Percentiles rank a stretch among this genome's conserved stretches.
These are phyloP conservation scores for Acholoe squamosa DNA, from an alignment of 2,888 invertebrate species.

Conservation along the genomic window DNA sequence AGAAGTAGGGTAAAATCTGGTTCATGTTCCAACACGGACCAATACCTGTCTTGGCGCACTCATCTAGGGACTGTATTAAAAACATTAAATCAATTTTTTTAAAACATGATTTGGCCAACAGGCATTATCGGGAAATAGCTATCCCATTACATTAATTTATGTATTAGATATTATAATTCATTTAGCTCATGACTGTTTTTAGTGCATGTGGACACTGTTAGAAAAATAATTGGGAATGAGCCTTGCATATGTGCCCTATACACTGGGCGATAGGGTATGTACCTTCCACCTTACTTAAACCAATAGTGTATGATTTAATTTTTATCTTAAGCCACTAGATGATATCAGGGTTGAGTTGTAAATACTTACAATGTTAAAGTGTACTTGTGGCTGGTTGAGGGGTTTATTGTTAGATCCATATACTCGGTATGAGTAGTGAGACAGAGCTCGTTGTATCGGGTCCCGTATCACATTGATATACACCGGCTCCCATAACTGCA, in stretches of 20 bases:
- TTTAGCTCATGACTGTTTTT: too few species aligned
- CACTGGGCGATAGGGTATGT: too few species aligned
- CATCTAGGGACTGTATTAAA: slow-evolving; percentile 36
- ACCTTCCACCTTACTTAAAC: too few species aligned
- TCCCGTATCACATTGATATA: slow-evolving; percentile 64
- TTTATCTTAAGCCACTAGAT: too few species aligned
- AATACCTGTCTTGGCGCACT: background rate
- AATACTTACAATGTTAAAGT: background rate
- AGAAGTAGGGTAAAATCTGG: slow-evolving; percentile 36
- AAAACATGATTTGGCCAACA: too few species aligned
- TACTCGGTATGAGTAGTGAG: slow-evolving; percentile 58
- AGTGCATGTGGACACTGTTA: too few species aligned
- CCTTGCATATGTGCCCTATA: too few species aligned
- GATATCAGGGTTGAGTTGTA: background rate
- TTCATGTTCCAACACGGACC: background rate
- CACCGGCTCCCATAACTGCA: slow-evolving; percentile 15
- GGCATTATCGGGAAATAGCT: too few species aligned
- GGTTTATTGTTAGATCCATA: slow-evolving; percentile 52
- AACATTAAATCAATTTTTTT: background rate
- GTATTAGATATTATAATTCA: too few species aligned
- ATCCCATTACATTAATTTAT: too few species aligned
- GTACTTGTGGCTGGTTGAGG: background rate
- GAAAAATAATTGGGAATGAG: too few species aligned
- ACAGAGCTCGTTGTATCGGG: slow-evolving; percentile 60
- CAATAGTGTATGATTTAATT: too few species aligned